Conservation (phyloP, 2,888 invertebrate genomes). For the Melieria picta region DNA sequence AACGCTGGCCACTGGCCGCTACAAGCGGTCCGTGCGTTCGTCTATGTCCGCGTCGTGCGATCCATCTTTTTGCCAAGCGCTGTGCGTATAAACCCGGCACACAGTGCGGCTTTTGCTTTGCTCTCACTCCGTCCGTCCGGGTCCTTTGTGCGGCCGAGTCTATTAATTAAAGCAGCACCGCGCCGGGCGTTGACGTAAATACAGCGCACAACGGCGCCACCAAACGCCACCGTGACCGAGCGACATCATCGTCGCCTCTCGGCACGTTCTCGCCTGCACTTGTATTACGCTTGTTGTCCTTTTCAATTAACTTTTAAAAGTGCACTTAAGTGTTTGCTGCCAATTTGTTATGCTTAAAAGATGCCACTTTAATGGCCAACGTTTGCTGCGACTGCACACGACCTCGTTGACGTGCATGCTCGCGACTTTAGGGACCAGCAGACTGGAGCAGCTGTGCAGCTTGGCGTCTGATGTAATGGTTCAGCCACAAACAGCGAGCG, state of each 20-base stretch:
- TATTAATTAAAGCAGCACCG: slow-evolving; percentile 39
- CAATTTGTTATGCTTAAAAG: slow-evolving; percentile 43
- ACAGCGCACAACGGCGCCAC: slow-evolving; percentile 10
- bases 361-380: not conserved
- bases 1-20: not conserved
- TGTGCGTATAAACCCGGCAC: not conserved
- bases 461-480: too few species aligned
- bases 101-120: not conserved
- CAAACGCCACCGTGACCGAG: slow-evolving; percentile 47
- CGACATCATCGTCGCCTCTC: not conserved
- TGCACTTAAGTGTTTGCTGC: slow-evolving; percentile 42
- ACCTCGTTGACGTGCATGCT: too few species aligned
- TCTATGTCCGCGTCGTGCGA: not conserved
- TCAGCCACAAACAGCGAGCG: too few species aligned
- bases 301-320: slow-evolving; percentile 43
- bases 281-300: slow-evolving; percentile 1
- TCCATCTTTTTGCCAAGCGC: not conserved
- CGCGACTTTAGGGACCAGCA: too few species aligned
- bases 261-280: not conserved
- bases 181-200: slow-evolving; percentile 6
- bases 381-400: too few species aligned
- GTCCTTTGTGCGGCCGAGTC: not conserved
- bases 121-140: not conserved
- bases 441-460: too few species aligned
- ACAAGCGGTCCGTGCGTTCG: not conserved